A percentile compares a stretch with the other conserved stretches of the same genome.
phyloP scores from a whole-genome alignment of 2,888 invertebrate species.

The Odontothrips loti region DNA sequence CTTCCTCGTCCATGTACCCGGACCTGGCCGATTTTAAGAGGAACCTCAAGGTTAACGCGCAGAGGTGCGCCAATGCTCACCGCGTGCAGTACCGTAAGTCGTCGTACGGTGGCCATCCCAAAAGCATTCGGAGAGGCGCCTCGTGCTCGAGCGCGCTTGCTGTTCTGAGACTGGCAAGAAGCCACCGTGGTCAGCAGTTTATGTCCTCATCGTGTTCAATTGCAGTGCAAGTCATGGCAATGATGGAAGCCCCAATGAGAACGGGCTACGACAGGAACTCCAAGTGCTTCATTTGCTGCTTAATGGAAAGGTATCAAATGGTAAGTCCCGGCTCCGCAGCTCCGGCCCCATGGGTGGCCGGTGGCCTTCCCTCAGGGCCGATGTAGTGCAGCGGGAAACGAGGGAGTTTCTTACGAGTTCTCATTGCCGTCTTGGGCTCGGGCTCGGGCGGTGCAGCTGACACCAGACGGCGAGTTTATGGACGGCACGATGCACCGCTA shows the following conservation, averaged over 20 bases:
- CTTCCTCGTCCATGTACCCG: neutral
- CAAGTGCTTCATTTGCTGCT: neutral
- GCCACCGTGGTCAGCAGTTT: no score
- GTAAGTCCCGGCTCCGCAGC: no score
- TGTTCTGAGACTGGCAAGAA: no score
- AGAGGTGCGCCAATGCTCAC: neutral
- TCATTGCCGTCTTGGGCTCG: no score
- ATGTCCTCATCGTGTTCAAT: neutral
- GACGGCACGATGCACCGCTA: neutral
- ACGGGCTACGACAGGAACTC: slow-evolving; percentile 5
- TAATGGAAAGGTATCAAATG: neutral
- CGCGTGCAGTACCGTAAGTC: neutral
- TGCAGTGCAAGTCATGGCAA: neutral
- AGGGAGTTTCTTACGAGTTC: neutral
- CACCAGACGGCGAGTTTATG: neutral
- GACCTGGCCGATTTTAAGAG: neutral
- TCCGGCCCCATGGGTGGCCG: neutral
- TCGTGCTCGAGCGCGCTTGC: no score
- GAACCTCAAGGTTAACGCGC: neutral
- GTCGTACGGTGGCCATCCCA: neutral
- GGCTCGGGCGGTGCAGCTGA: neutral
- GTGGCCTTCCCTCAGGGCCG: neutral
- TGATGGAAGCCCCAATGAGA: slow-evolving; percentile 4
- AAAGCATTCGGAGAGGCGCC: no score
- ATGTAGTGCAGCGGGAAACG: neutral